A percentile compares a stretch with the other conserved stretches of the same genome.
phyloP scores from a whole-genome alignment of 2,888 invertebrate genomes.

The Thecophora atra region DNA sequence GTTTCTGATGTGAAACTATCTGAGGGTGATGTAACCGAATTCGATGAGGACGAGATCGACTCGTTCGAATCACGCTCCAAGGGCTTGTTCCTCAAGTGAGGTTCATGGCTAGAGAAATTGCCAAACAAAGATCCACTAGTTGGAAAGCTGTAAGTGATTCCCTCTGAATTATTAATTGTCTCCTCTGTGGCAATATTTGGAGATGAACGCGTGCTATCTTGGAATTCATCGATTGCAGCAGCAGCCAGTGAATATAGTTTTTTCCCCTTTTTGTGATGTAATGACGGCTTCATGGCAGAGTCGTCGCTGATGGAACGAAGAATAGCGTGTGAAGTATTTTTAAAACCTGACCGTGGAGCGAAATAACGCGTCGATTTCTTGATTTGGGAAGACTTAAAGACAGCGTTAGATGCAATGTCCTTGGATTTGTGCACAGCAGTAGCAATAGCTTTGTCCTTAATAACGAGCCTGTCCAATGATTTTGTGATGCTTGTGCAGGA shows the following conservation, averaged over 20 bases:
- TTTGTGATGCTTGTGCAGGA: conserved; percentile 64
- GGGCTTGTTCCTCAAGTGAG: conserved; percentile 19
- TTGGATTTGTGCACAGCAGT: conserved; percentile 31
- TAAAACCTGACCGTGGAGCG: conserved; percentile 42
- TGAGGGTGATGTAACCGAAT: conserved; percentile 35
- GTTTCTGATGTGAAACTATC: conserved; percentile 33
- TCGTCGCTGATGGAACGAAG: conserved; percentile 60
- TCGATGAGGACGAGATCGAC: conserved; percentile 26
- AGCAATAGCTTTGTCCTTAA: conserved; percentile 40
- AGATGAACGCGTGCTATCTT: conserved; percentile 54
- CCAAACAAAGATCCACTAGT: conserved; percentile 17
- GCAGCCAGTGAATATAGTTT: conserved; percentile 34
- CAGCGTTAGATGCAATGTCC: neutral
- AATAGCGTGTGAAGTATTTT: conserved; percentile 48
- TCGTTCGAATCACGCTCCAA: neutral
- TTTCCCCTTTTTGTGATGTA: conserved; percentile 15
- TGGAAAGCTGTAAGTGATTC: neutral
- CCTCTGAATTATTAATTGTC: neutral
- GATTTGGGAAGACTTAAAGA: neutral
- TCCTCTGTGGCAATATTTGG: conserved; percentile 51
- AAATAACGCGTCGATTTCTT: conserved; percentile 18
- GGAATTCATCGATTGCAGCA: conserved; percentile 45
- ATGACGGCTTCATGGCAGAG: conserved; percentile 47
- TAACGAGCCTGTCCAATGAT: conserved; percentile 63
- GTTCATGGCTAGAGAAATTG: conserved; percentile 24